These are phyloP conservation scores for Polyergus mexicanus DNA, from an alignment of 1,140 invertebrate genomes.

Conservation along the genomic window DNA sequence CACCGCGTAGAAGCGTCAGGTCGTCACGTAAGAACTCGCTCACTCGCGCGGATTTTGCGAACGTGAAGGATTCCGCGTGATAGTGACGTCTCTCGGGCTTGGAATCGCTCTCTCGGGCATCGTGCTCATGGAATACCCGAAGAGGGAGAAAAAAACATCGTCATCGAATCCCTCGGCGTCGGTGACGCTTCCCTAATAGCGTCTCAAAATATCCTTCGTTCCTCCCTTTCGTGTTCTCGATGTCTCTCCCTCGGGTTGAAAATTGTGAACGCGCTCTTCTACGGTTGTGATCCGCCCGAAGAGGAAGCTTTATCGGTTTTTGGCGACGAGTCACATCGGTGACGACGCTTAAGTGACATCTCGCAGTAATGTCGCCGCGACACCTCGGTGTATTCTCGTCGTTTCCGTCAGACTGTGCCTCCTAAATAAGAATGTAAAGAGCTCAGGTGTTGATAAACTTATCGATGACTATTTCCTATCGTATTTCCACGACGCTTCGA, in stretches of 20 bases:
- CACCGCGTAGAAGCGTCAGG: background rate
- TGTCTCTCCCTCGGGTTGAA: too few species aligned
- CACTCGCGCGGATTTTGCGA: background rate
- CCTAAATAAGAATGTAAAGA: too few species aligned
- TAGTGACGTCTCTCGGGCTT: too few species aligned
- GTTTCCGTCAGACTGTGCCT: too few species aligned
- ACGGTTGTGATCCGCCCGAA: background rate
- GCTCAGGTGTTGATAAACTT: too few species aligned
- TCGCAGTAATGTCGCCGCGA: too few species aligned
- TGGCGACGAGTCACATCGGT: too few species aligned
- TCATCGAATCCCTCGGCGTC: conserved; percentile 11
- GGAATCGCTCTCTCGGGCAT: too few species aligned
- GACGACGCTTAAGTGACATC: background rate
- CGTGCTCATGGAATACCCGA: too few species aligned
- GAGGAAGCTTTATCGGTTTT: background rate
- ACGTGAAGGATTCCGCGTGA: background rate
- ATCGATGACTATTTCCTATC: too few species aligned
- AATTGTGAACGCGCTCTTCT: background rate
- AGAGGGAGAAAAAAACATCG: background rate
- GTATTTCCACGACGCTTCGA: background rate
- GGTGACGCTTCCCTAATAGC: background rate
- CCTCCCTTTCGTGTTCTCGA: background rate
- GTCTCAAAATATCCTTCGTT: background rate
- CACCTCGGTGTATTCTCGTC: too few species aligned
- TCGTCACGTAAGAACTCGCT: background rate